Conservation (phyloP, 2,888 invertebrate species). For the Malacosoma neustria region DNA sequence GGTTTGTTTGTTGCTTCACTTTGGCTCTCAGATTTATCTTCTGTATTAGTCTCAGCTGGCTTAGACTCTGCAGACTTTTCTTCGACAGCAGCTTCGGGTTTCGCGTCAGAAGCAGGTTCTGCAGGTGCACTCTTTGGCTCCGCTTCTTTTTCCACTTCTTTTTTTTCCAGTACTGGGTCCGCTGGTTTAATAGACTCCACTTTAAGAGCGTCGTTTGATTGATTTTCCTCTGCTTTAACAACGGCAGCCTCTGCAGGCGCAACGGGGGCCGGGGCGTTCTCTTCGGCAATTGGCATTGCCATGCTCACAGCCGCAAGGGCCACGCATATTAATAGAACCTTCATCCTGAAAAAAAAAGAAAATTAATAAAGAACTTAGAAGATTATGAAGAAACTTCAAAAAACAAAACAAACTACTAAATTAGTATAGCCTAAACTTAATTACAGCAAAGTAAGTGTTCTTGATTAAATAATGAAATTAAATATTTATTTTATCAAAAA, state of each 20-base stretch:
- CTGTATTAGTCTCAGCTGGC: constrained; percentile 15
- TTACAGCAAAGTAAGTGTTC: too few species aligned
- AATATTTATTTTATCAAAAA: too few species aligned
- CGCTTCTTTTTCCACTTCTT: constrained; percentile 23
- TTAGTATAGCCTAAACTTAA: too few species aligned
- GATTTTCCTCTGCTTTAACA: constrained; percentile 21
- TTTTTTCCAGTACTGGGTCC: constrained; percentile 27
- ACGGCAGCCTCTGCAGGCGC: constrained; percentile 15
- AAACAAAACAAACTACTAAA: too few species aligned
- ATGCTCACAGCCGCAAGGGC: constrained; percentile 72
- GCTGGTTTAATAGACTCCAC: too few species aligned
- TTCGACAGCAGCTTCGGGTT: constrained; percentile 20
- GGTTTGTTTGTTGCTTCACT: constrained; percentile 23
- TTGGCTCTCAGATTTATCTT: constrained; percentile 21
- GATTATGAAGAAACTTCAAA: too few species aligned
- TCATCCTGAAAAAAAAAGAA: constrained; percentile 75
- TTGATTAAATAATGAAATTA: too few species aligned
- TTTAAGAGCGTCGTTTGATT: constrained; percentile 27
- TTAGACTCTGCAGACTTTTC: constrained; percentile 29
- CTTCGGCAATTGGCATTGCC: constrained; percentile 78
- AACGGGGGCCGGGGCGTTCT: constrained; percentile 30
- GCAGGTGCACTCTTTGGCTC: constrained; percentile 22
- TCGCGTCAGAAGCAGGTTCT: constrained; percentile 20
- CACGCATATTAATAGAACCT: constrained; percentile 76
- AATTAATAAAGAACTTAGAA: too few species aligned